Conservation (phyloP, 2,888 invertebrate genomes). For the Drosophila planitibia region DNA sequence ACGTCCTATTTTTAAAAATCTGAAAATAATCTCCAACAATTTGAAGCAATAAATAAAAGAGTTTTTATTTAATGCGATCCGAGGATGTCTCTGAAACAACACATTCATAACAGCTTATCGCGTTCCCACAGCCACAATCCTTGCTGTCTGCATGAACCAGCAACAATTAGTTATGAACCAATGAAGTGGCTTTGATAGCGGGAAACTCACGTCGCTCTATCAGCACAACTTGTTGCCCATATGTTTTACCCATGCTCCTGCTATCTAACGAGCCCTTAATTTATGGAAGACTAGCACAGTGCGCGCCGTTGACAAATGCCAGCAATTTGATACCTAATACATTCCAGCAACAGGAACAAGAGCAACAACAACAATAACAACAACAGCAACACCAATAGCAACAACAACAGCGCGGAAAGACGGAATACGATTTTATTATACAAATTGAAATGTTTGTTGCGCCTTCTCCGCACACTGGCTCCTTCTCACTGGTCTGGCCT, state of each 20-base stretch:
- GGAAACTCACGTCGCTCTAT: conserved; percentile 44
- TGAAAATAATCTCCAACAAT: conserved; percentile 2
- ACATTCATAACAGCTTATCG: conserved; percentile 33
- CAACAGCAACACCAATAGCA: conserved; percentile 23
- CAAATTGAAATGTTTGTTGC: conserved; percentile 76
- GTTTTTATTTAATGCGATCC: conserved; percentile 5
- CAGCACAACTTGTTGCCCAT: conserved; percentile 49
- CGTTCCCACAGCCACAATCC: conserved; percentile 10
- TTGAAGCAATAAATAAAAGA: conserved; percentile 38
- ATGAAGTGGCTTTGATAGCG: conserved; percentile 51
- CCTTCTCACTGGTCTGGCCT: conserved; percentile 17
- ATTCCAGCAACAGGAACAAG: conserved; percentile 34
- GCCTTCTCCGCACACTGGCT: conserved; percentile 26
- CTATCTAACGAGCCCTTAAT: conserved; percentile 78
- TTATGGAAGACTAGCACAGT: conserved; percentile 62
- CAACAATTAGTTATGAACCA: conserved; percentile 74
- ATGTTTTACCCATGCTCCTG: conserved; percentile 14
- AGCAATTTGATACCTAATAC: conserved; percentile 73
- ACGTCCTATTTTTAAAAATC: background rate
- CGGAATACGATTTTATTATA: conserved; percentile 44
- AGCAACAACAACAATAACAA: conserved; percentile 16
- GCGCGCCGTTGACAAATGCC: conserved; percentile 73
- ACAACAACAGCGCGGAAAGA: conserved; percentile 22
- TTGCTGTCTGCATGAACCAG: conserved; percentile 44
- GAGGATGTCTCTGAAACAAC: background rate